phyloP scores from a whole-genome alignment of 2,797 vertebrate species.

The Notolabrus celidotus region DNA sequence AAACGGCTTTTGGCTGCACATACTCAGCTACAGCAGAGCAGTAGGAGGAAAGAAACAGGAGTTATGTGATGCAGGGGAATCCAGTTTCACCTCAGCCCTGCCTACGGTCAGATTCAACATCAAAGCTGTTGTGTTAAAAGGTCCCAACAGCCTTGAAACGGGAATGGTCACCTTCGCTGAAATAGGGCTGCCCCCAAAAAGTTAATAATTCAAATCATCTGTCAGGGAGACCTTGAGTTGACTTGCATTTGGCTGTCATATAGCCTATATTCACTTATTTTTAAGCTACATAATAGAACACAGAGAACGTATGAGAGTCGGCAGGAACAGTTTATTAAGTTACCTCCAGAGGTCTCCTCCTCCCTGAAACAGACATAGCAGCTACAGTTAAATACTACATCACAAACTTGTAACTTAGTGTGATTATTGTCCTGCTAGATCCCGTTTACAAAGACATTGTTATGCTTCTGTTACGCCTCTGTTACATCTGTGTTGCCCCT shows the following conservation, averaged over 20 bases:
- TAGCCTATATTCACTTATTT: no score
- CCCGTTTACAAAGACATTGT: no score
- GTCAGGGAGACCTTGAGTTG: no score
- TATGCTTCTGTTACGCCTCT: no score
- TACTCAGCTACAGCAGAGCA: conserved; percentile 25
- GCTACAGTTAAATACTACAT: no score
- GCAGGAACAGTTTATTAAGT: neutral
- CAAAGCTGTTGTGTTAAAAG: conserved; percentile 61
- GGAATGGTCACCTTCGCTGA: neutral
- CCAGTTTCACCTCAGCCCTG: conserved; percentile 56
- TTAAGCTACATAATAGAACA: neutral
- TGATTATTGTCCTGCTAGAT: no score
- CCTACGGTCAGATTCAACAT: conserved; percentile 55
- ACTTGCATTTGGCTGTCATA: no score
- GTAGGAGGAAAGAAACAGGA: conserved; percentile 35
- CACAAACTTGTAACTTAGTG: no score
- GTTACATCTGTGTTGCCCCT: no score
- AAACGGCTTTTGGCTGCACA: conserved; percentile 52
- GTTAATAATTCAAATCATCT: neutral
- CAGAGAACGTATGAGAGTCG: neutral
- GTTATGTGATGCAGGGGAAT: conserved; percentile 43
- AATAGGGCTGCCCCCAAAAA: neutral
- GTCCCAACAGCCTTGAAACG: conserved; percentile 37
- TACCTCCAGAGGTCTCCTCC: neutral
- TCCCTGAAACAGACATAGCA: neutral